Conservation (phyloP, 2,113 vertebrate genomes). For the Oncorhynchus nerka region DNA sequence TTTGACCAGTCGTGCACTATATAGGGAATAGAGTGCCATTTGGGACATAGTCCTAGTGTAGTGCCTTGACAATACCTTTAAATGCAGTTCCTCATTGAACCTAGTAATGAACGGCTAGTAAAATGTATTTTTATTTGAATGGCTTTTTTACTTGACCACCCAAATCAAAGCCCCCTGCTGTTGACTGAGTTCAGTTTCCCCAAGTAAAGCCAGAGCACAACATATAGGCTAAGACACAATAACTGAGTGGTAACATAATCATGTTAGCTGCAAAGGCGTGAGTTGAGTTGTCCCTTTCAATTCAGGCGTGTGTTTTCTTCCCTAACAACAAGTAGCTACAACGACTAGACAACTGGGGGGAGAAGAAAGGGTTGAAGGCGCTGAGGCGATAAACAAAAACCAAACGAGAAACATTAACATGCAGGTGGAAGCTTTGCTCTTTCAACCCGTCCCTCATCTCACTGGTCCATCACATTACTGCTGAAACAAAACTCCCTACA, state of each 20-base stretch:
- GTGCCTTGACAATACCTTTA: not conserved
- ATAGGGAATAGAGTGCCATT: no score
- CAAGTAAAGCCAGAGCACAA: no score
- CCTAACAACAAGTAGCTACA: not conserved
- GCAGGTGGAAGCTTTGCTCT: not conserved
- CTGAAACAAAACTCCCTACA: not conserved
- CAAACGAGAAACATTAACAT: not conserved
- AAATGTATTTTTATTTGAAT: not conserved
- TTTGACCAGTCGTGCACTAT: no score
- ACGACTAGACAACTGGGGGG: not conserved
- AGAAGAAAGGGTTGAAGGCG: not conserved
- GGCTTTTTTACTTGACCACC: not conserved
- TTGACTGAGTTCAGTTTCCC: not conserved
- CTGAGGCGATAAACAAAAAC: no score
- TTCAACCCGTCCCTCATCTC: not conserved
- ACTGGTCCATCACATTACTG: not conserved
- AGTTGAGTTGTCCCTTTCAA: not conserved
- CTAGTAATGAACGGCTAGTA: not conserved
- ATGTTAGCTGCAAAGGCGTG: not conserved
- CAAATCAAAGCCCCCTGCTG: not conserved
- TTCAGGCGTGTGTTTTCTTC: not conserved
- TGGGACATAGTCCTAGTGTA: not conserved
- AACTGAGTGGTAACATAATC: not conserved
- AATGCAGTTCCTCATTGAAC: constrained; percentile 1
- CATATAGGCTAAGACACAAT: not conserved